These are phyloP conservation scores for Drosophila multiciliata DNA, from an alignment of 2,888 invertebrate genomes.

Conservation along the genomic window DNA sequence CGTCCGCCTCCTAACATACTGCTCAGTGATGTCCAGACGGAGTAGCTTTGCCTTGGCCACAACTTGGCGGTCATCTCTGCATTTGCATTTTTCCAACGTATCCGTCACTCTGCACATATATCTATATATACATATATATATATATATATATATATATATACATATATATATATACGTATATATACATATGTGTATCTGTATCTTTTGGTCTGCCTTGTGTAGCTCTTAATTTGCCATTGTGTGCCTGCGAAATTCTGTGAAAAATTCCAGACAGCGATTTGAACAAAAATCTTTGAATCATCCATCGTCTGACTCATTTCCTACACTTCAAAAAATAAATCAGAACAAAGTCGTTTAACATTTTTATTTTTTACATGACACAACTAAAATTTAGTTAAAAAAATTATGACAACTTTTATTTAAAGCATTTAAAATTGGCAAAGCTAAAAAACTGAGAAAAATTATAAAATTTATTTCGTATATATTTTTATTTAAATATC, in stretches of 20 bases:
- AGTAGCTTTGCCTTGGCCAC: constrained; percentile 9
- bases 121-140: constrained; percentile 1
- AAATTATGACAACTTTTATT: too few species aligned
- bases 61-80: constrained; percentile 36
- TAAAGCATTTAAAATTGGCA: too few species aligned
- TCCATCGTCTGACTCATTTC: constrained; percentile 29
- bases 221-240: constrained; percentile 57
- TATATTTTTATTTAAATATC: too few species aligned
- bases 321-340: constrained; percentile 41
- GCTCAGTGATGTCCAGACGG: constrained; percentile 17
- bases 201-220: constrained; percentile 18
- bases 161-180: constrained; percentile 15
- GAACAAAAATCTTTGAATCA: constrained; percentile 20
- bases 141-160: constrained; percentile 12
- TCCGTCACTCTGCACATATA: constrained; percentile 24
- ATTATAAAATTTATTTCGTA: too few species aligned
- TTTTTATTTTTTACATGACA: background rate
- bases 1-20: background rate
- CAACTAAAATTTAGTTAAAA: too few species aligned
- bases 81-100: constrained; percentile 43
- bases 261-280: constrained; percentile 53
- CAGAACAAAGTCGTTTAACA: background rate
- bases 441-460: too few species aligned
- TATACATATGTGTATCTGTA: constrained; percentile 15
- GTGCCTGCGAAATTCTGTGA: constrained; percentile 55